Conservation (phyloP, 2,113 vertebrate species). For the Corvus hawaiiensis region DNA sequence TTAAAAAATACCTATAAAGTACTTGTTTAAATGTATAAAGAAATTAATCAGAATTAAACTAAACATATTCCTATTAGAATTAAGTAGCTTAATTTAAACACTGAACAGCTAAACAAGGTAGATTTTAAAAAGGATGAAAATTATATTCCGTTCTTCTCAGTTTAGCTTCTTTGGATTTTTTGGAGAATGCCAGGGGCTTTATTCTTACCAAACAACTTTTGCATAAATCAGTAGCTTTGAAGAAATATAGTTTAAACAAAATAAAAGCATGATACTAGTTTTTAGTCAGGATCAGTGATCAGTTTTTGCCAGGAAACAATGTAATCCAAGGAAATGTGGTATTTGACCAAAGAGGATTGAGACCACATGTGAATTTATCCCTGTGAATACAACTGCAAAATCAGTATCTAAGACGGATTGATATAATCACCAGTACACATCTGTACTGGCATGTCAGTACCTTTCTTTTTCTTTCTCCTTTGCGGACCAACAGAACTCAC, state of each 20-base stretch:
- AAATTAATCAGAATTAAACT: background rate
- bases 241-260: background rate
- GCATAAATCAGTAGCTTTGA: background rate
- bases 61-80: background rate
- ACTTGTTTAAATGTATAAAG: background rate
- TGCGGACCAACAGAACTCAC: background rate
- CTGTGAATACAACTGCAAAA: background rate
- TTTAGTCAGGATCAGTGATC: background rate
- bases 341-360: background rate
- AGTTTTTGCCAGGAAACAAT: background rate
- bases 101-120: background rate
- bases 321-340: background rate
- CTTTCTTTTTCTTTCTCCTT: background rate
- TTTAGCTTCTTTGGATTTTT: background rate
- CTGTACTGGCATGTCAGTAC: background rate
- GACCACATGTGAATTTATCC: background rate
- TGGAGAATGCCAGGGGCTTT: background rate
- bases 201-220: background rate
- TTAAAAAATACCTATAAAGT: background rate
- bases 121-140: slow-evolving; percentile 20
- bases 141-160: background rate
- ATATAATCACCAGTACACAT: background rate
- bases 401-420: background rate
- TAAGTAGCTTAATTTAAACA: background rate
- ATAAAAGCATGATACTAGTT: background rate